phyloP scores from a whole-genome alignment of 2,113 vertebrate genomes.

The Siniperca knerii region DNA sequence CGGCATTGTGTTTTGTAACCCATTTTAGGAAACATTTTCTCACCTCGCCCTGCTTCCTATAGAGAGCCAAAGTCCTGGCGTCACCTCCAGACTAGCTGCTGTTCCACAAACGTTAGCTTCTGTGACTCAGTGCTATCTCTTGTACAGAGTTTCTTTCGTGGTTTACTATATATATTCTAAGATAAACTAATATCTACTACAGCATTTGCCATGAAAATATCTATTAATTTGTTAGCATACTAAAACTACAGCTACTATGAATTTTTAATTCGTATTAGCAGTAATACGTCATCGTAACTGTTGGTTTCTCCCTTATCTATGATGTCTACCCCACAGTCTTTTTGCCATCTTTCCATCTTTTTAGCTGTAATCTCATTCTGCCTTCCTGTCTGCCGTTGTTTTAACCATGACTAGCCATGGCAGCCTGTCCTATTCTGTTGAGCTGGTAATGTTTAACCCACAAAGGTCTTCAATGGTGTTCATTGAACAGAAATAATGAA shows the following conservation, averaged over 20 bases:
- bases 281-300: not conserved
- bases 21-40: conserved; percentile 58
- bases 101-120: not conserved
- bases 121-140: not conserved
- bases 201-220: not conserved
- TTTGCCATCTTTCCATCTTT: not conserved
- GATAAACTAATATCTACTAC: not conserved
- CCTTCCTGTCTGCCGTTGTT: not conserved
- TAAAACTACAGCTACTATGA: not conserved
- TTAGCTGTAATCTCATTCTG: not conserved
- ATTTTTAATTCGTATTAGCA: not conserved
- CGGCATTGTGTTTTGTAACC: not conserved
- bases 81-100: not conserved
- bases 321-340: not conserved
- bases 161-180: not conserved
- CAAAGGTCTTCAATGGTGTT: not conserved
- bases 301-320: not conserved
- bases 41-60: conserved; percentile 35
- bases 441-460: not conserved
- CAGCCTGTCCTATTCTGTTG: not conserved
- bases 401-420: not conserved
- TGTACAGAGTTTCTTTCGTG: not conserved
- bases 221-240: not conserved
- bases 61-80: conserved; percentile 5
- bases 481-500: no score